Percentiles rank a stretch among this genome's conserved stretches.
Evolutionary conservation across 2,113 vertebrate genomes (phyloP).

Genomic region (Proteles cristata): DNA sequence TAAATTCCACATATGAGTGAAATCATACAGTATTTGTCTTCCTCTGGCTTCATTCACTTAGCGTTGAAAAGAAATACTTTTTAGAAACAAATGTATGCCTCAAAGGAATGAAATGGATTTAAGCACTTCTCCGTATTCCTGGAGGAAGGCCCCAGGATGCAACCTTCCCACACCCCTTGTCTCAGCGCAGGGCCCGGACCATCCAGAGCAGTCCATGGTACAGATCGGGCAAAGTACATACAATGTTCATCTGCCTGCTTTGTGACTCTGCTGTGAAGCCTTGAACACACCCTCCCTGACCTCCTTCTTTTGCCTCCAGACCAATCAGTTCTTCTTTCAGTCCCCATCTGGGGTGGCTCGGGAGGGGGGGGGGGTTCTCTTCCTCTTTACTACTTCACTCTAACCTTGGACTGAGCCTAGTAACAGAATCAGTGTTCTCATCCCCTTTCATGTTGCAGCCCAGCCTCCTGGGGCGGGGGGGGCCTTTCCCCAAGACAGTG

Average conservation of each 20-base stretch:
- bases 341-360: not conserved
- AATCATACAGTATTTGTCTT: not conserved
- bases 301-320: not conserved
- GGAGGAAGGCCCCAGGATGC: not conserved
- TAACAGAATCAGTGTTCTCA: not conserved
- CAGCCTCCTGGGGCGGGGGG: accelerated
- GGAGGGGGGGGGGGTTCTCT: not conserved
- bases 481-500: accelerated
- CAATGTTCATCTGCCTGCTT: accelerated
- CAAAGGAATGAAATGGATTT: not conserved
- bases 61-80: not conserved
- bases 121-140: not conserved
- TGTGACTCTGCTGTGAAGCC: not conserved
- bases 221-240: too few species aligned
- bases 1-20: not conserved
- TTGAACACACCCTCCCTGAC: not conserved
- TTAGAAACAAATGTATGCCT: not conserved
- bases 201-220: not conserved
- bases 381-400: not conserved
- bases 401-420: not conserved
- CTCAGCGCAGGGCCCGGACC: not conserved
- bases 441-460: not conserved
- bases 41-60: not conserved
- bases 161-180: too few species aligned
- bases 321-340: not conserved